Conservation (phyloP, 2,888 invertebrate species). For the Exephanes ischioxanthus region DNA sequence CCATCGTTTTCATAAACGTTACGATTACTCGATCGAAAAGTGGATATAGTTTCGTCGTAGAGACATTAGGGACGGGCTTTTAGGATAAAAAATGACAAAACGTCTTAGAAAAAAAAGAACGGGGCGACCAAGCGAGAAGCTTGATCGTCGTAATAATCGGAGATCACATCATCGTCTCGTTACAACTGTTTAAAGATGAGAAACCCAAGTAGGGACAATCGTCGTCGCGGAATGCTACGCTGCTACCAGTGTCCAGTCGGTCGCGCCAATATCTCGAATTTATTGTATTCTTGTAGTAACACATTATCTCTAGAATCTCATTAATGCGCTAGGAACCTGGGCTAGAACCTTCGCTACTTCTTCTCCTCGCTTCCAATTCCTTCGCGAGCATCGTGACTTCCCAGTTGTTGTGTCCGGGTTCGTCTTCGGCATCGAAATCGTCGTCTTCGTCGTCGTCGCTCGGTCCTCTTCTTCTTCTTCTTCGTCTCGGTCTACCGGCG, state of each 20-base stretch:
- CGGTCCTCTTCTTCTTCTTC: constrained; percentile 28
- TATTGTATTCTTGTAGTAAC: constrained; percentile 78
- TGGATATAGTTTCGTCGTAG: constrained; percentile 29
- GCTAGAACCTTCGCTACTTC: constrained; percentile 80
- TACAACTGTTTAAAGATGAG: constrained; percentile 77
- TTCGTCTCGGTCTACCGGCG: constrained; percentile 80
- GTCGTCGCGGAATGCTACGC: constrained; percentile 69
- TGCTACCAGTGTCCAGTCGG: constrained; percentile 68
- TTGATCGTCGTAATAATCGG: background rate
- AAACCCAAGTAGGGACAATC: constrained; percentile 80
- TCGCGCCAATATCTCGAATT: constrained; percentile 74
- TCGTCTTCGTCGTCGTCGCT: constrained; percentile 72
- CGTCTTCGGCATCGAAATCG: constrained; percentile 69
- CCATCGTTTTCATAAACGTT: constrained; percentile 13
- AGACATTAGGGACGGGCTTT: constrained; percentile 13
- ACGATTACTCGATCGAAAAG: constrained; percentile 29
- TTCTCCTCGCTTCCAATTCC: constrained; percentile 87
- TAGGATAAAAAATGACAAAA: constrained; percentile 22
- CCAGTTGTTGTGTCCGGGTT: constrained; percentile 88
- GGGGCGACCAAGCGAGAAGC: constrained; percentile 2
- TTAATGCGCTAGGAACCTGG: constrained; percentile 84
- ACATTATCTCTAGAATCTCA: constrained; percentile 80
- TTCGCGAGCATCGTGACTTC: constrained; percentile 92
- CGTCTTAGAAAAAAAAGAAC: constrained; percentile 10
- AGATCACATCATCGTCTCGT: constrained; percentile 82